phyloP scores from a whole-genome alignment of 2,113 vertebrate species.

The Cryptotis parvus region DNA sequence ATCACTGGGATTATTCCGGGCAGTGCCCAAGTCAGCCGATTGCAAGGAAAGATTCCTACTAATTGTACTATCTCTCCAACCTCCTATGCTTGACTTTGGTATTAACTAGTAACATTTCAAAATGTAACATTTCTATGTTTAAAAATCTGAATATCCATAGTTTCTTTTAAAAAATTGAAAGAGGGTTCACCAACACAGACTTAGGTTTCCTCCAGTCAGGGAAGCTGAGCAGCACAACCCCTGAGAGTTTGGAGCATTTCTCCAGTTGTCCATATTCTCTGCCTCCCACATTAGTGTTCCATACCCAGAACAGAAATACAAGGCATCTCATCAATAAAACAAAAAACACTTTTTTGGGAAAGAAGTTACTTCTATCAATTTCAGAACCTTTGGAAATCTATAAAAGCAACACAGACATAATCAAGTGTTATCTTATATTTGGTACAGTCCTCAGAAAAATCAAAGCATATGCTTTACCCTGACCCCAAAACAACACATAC shows the following conservation, averaged over 20 bases:
- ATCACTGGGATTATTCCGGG: too few relatives aligned
- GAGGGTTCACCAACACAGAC: not conserved
- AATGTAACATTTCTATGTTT: conserved; percentile 5
- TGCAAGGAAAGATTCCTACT: too few relatives aligned
- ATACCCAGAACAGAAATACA: not conserved
- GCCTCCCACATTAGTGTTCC: not conserved
- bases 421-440: not conserved
- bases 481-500: not conserved
- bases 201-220: not conserved
- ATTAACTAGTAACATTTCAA: conserved; percentile 27
- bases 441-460: not conserved
- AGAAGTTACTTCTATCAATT: conserved; percentile 11
- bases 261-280: not conserved
- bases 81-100: not conserved
- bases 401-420: not conserved
- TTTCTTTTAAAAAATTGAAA: not conserved
- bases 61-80: too few relatives aligned
- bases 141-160: conserved; percentile 24
- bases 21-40: too few relatives aligned
- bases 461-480: not conserved
- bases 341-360: not conserved
- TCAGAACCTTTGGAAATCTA: not conserved
- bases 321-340: not conserved
- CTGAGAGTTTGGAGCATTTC: not conserved
- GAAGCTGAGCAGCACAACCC: not conserved